Conservation (phyloP, 1,140 invertebrate genomes). For the Drosophila jambulina region DNA sequence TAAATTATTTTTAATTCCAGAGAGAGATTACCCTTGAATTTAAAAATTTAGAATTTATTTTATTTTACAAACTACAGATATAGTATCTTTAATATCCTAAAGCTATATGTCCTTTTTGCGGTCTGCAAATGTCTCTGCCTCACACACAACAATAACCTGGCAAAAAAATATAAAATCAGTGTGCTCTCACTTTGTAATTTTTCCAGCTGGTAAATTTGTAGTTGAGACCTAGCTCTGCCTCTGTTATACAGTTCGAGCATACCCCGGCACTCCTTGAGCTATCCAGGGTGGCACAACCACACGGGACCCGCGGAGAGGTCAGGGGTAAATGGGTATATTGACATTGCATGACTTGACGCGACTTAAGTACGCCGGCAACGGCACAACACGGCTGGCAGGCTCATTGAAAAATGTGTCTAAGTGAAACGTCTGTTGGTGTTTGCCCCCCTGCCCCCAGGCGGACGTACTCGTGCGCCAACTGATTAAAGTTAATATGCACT, state of each 20-base stretch:
- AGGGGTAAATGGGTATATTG: constrained; percentile 40
- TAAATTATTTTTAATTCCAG: no score
- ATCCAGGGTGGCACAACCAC: background rate
- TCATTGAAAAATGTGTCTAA: constrained; percentile 73
- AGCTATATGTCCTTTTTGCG: no score
- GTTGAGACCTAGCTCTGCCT: no score
- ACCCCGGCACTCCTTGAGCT: accelerated
- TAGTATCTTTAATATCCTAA: no score
- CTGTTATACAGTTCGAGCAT: background rate
- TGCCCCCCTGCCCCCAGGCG: background rate
- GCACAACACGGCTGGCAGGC: constrained; percentile 4
- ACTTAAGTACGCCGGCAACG: constrained; percentile 51
- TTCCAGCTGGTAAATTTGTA: no score
- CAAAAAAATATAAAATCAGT: no score
- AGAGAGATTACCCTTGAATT: no score
- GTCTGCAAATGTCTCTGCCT: no score
- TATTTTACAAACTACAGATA: no score
- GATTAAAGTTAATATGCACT: constrained; percentile 81
- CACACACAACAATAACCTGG: no score
- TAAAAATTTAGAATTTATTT: no score
- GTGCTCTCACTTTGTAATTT: no score
- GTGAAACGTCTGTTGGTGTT: constrained; percentile 64
- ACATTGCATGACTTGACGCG: constrained; percentile 60
- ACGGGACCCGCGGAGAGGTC: background rate
- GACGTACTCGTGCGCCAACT: constrained; percentile 68